Base-by-base conservation (phyloP, 2,888 invertebrate genomes). In the Palloptera scutellata region DNA sequence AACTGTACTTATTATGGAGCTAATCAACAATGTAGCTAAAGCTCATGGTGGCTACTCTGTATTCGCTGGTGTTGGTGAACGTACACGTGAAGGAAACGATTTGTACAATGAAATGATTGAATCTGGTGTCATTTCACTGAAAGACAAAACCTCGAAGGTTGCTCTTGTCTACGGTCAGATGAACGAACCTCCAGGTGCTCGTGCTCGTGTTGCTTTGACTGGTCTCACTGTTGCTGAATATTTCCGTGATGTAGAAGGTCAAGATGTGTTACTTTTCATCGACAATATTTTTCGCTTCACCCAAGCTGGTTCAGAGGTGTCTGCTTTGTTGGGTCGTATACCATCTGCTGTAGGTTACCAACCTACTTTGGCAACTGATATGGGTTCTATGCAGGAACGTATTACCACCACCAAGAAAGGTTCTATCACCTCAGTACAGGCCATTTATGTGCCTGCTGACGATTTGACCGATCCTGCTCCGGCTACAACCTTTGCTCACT, bases 241-340 rank as follows among this genome's bases (percentile, higher is more conserved):
- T 84, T 96, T 96, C 93, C 91, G 96, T 86, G 96, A 96, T 82
- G 89, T 91, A 81, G 95, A 96, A 85, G 96, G 96, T 78, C 95
- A 96, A 83, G 94, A 96, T 86, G 96, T 96, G 85, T 87, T 96
- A 81, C 90, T 96, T 69, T 96, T 96, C 87, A 95, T 96, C 86
- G 96, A 96, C 88, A 96, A 96, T 88, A 96, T 96, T 86, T 96
- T 96, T 92, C 89, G 94, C 84, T 95, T 94, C 88, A 94, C 94
- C 61, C 94, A 94, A 86, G 94, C 94, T 78, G 94, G 94, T 88
- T 94, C 94, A 61, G 94, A 94, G 86, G 88, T 89, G 83, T 96
- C 96, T 79, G 96, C 96, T 78, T 87, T 96, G 87, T 86, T 96
- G 86, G 96, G 96, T 86, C 94, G 96, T 90, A 96, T 96, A 83